Conservation (phyloP, 1,140 invertebrate genomes). For the Diorhabda sublineata region DNA sequence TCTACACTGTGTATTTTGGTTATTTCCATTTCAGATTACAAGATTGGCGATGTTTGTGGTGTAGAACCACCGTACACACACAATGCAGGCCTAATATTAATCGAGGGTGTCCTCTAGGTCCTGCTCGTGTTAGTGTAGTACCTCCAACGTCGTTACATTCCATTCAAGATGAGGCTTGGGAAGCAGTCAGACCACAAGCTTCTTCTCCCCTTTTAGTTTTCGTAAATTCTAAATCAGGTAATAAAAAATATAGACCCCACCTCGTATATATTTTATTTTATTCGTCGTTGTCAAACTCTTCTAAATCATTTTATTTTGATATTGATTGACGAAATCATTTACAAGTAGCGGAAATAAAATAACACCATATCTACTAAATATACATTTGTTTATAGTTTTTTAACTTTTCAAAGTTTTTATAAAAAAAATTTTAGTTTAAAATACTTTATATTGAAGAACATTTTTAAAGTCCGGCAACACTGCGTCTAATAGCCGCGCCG, state of each 20-base stretch:
- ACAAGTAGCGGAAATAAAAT: too few species aligned
- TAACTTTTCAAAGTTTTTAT: too few species aligned
- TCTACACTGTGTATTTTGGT: not conserved
- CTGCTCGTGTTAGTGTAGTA: constrained; percentile 84
- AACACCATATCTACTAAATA: too few species aligned
- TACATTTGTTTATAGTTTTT: too few species aligned
- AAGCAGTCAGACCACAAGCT: constrained; percentile 72
- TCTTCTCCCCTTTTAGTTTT: constrained; percentile 84
- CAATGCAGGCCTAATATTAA: constrained; percentile 73
- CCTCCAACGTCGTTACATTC: constrained; percentile 89
- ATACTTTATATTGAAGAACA: too few species aligned
- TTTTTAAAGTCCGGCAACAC: too few species aligned
- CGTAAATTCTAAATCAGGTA: constrained; percentile 90
- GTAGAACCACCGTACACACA: constrained; percentile 86
- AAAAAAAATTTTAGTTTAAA: too few species aligned
- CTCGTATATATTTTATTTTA: too few species aligned
- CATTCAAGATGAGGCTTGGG: constrained; percentile 87
- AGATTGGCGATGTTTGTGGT: constrained; percentile 96
- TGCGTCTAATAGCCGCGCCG: too few species aligned
- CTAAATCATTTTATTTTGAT: too few species aligned
- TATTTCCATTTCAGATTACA: constrained; percentile 63
- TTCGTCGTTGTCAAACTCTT: too few species aligned
- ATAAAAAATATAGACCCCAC: not conserved
- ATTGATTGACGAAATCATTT: too few species aligned
- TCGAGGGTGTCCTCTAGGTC: constrained; percentile 77